A percentile compares a stretch with the other conserved stretches of the same genome.
phyloP scores from a whole-genome alignment of 2,888 invertebrate genomes.

The Acrocera orbiculus region DNA sequence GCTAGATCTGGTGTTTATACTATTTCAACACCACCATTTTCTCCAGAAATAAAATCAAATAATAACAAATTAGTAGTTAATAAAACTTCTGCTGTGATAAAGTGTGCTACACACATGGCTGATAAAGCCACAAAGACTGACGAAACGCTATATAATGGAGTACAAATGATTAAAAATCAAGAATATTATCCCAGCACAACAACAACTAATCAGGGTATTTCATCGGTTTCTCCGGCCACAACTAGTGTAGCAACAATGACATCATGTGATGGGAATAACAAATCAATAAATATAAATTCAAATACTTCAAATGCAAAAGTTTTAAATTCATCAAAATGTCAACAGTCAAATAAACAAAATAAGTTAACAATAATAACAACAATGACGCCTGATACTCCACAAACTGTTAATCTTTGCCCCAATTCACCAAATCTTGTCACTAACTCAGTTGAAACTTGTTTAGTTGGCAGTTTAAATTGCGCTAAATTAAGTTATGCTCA shows the following conservation, averaged over 20 bases:
- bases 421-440: conserved; percentile 17
- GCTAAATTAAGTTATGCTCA: conserved; percentile 43
- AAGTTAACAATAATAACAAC: too few species aligned
- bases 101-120: conserved; percentile 36
- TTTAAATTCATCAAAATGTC: conserved; percentile 2
- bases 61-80: conserved; percentile 16
- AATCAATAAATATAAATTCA: too few species aligned
- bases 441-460: conserved; percentile 13
- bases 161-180: too few species aligned
- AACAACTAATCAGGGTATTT: conserved; percentile 12
- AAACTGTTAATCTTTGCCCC: conserved; percentile 3
- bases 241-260: conserved; percentile 38
- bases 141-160: conserved; percentile 25
- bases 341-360: conserved; percentile 7
- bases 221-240: conserved; percentile 8
- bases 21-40: conserved; percentile 39
- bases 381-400: conserved; percentile 3
- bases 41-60: conserved; percentile 30
- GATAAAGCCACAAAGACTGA: conserved; percentile 57
- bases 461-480: conserved; percentile 16
- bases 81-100: conserved; percentile 31
- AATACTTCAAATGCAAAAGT: not conserved
- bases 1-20: conserved; percentile 2
- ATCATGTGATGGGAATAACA: conserved; percentile 21
- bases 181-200: conserved; percentile 14